Evolutionary conservation across 2,113 vertebrate genomes (phyloP), one percentile per base, ranked within the genome.

Genomic region (Bagarius yarrelli): DNA sequence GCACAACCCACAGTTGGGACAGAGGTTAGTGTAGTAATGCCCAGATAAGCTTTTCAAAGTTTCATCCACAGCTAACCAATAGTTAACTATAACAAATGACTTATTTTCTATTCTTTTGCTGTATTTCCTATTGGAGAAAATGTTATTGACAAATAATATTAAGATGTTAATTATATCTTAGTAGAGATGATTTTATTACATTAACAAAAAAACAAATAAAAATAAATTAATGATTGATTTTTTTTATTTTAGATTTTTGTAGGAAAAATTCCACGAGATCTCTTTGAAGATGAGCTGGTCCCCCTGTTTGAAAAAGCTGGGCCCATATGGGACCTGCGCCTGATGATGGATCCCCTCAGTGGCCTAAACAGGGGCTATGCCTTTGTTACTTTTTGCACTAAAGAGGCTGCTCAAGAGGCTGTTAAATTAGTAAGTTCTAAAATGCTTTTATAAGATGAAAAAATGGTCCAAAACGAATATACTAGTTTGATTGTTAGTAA

Each of bases 331-430:
- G 98, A 99, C 92, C 89, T 99, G 70, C 96, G 98, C 78, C 92
- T 99, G 88, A 99, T 99, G 98, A 99, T 99, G 98, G 98, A 99
- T 94, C 97, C 97, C 69, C 94, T 99, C 61, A 99, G 96, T 87
- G 98, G 98, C 89, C 94, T 99, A 83, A 99, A 99, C 91, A 93
- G 98, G 93, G 98, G 98, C 91, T 99, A 99, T 87, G 98, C 98
- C 90, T 99, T 99, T 93, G 95, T 99, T 92, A 99, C 98, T 87
- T 99, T 98, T 93, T 99, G 98, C 96, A 98, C 95, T 94, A 99
- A 99, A 95, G 97, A 98, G 86, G 96, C 98, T 89, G 97, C 98
- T 87, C 97, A 98, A 91, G 96, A 98, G 91, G 97, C 97, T 92
- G 97, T 99, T 88, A 98, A 98, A 92, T 88, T 97, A 95, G 97